A percentile compares a stretch with the other conserved stretches of the same genome.
Evolutionary conservation across 2,888 invertebrate genomes (phyloP).

Genomic region (Cheilosia grossa): DNA sequence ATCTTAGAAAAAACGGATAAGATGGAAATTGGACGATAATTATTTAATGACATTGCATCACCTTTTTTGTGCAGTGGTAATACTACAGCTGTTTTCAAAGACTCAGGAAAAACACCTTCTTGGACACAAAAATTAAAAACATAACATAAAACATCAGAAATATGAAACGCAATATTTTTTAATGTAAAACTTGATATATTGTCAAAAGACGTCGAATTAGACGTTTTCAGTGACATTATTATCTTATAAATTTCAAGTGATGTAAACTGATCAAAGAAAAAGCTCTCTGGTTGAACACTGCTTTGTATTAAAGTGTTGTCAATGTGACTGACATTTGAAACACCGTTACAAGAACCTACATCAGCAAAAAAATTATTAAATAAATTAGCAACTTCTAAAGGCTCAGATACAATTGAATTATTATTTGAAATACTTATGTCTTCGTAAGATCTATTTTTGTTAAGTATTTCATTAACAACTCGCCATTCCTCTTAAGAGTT

Average conservation of each 20-base stretch:
- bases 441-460: neutral
- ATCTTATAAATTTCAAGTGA: conserved; percentile 34
- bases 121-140: conserved; percentile 16
- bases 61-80: conserved; percentile 31
- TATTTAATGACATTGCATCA: conserved; percentile 1
- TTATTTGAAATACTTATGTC: conserved; percentile 8
- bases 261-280: conserved; percentile 23
- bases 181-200: conserved; percentile 17
- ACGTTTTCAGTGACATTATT: conserved; percentile 28
- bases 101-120: conserved; percentile 18
- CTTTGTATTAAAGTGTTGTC: neutral
- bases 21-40: conserved; percentile 26
- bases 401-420: neutral
- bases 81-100: conserved; percentile 12
- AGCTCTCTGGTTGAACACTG: neutral
- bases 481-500: conserved; percentile 10
- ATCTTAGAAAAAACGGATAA: conserved; percentile 33
- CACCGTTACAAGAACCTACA: neutral
- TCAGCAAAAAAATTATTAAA: conserved; percentile 2
- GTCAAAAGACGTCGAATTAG: conserved; percentile 12
- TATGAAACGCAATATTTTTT: conserved; percentile 15
- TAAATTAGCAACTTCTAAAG: conserved; percentile 17
- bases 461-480: neutral
- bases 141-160: conserved; percentile 21
- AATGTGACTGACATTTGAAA: neutral